phyloP scores from a whole-genome alignment of 1,140 invertebrate species.

The Papilio polytes region DNA sequence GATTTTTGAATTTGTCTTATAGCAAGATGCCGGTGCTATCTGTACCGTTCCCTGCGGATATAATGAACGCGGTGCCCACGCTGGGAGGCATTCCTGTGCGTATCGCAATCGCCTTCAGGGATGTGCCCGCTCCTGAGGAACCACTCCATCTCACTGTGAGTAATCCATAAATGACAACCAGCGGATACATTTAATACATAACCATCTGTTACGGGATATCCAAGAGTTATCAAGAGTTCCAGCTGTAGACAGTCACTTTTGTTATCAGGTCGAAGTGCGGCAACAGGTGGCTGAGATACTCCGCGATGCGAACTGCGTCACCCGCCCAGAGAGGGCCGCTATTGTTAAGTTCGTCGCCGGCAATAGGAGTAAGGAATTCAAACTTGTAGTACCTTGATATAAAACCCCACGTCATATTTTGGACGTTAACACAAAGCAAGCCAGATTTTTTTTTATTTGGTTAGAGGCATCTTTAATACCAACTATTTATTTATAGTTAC shows the following conservation, averaged over 20 bases:
- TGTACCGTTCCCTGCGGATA: not conserved
- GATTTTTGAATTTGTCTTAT: too few species aligned
- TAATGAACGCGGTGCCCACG: not conserved
- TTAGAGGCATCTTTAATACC: too few species aligned
- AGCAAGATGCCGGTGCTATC: too few species aligned
- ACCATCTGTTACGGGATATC: too few species aligned
- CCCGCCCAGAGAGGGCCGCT: not conserved
- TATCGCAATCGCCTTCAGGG: not conserved
- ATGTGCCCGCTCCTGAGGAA: not conserved
- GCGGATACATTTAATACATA: too few species aligned
- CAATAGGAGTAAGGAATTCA: not conserved
- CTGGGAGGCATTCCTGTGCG: not conserved
- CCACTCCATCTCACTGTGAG: not conserved
- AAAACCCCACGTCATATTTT: too few species aligned
- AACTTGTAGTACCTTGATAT: not conserved
- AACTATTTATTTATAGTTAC: too few species aligned
- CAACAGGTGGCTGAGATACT: not conserved
- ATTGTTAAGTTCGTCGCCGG: not conserved
- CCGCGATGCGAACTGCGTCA: not conserved
- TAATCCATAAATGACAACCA: not conserved
- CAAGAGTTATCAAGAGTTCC: not conserved
- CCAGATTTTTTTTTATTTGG: too few species aligned
- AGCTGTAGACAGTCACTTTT: not conserved
- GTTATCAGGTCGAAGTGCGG: not conserved
- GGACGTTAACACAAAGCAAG: too few species aligned